Evolutionary conservation across 2,113 vertebrate species (phyloP).

Genomic region (Amblyornis subalaris): DNA sequence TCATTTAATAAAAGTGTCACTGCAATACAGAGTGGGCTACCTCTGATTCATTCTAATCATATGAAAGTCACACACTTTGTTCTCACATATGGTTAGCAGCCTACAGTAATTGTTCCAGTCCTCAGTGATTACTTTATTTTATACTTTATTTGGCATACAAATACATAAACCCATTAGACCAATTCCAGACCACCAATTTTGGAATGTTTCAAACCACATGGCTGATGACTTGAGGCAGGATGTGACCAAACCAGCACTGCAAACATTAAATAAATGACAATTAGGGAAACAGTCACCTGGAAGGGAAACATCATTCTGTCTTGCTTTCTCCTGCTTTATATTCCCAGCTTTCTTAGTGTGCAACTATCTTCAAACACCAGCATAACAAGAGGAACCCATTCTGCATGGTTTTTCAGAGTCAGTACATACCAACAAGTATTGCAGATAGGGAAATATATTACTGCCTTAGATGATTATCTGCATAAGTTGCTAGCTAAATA

Average conservation of each 20-base stretch:
- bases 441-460: neutral
- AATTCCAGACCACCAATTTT: neutral
- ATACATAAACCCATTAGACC: neutral
- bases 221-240: neutral
- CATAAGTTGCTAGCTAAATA: neutral
- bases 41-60: slow-evolving; percentile 36
- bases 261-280: neutral
- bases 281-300: neutral
- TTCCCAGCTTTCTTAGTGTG: neutral
- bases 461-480: neutral
- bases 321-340: neutral
- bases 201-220: neutral
- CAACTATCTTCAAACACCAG: neutral
- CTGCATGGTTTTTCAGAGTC: neutral
- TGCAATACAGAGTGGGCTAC: slow-evolving; percentile 13
- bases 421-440: neutral
- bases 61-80: slow-evolving; percentile 43
- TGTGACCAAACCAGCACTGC: neutral
- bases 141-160: neutral
- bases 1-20: neutral
- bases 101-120: slow-evolving; percentile 5
- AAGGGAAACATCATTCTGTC: neutral
- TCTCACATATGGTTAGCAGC: slow-evolving; percentile 37
- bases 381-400: neutral
- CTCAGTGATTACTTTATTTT: neutral